Conservation (phyloP, 2,888 invertebrate species). For the Lamproptera curius region DNA sequence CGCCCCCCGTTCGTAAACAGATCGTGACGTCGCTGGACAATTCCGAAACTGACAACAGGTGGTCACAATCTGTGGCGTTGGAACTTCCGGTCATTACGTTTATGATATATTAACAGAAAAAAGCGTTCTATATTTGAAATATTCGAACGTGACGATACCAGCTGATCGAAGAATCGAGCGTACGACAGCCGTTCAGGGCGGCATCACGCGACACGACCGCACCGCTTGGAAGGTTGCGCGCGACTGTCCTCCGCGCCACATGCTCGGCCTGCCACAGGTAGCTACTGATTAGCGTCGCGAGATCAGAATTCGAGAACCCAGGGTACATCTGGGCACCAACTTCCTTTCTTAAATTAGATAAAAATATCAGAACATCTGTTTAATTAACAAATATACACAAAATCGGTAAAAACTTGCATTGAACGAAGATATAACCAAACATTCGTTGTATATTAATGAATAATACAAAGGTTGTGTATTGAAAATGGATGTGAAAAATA, state of each 20-base stretch:
- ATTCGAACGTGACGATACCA: constrained; percentile 11
- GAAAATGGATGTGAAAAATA: no score
- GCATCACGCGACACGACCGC: constrained; percentile 58
- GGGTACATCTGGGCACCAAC: no score
- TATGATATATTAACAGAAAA: no score
- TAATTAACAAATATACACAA: no score
- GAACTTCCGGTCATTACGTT: no score
- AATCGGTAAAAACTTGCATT: no score
- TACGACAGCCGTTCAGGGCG: constrained; percentile 45
- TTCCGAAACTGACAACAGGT: constrained; percentile 70
- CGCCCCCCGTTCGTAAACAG: constrained; percentile 70
- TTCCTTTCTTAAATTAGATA: no score
- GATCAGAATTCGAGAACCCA: constrained; percentile 48
- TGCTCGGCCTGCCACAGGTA: constrained; percentile 67
- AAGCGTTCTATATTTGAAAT: constrained; percentile 10
- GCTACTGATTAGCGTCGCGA: constrained; percentile 52
- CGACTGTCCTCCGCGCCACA: constrained; percentile 57
- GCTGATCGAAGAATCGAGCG: constrained; percentile 39
- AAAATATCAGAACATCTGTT: no score
- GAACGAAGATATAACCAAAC: no score
- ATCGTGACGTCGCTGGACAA: constrained; percentile 65
- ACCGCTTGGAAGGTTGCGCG: constrained; percentile 73
- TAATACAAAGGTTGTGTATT: no score
- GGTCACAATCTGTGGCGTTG: constrained; percentile 41
- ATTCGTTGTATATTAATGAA: no score